Evolutionary conservation across 2,113 vertebrate genomes (phyloP).

Genomic region (Bungarus multicinctus): DNA sequence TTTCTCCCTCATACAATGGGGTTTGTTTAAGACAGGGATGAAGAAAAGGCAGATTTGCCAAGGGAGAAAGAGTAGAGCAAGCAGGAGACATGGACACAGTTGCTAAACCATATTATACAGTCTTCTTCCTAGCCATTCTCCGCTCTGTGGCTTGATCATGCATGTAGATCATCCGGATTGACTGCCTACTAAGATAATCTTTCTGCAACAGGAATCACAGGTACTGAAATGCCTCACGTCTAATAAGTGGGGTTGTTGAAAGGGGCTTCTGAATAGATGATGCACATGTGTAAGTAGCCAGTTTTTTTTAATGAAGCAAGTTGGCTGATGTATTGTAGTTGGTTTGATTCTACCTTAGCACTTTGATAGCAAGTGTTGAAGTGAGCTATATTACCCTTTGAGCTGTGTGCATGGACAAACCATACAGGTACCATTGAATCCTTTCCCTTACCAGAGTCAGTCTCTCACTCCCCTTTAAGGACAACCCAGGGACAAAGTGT

Average conservation of each 20-base stretch:
- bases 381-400: not conserved
- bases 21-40: not conserved
- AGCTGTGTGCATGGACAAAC: not conserved
- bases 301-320: not conserved
- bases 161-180: not conserved
- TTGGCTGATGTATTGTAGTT: not conserved
- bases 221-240: not conserved
- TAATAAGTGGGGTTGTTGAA: not conserved
- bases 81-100: not conserved
- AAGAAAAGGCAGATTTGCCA: not conserved
- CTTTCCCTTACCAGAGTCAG: not conserved
- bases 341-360: not conserved
- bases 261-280: not conserved
- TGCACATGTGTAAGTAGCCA: not conserved
- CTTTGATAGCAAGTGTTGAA: not conserved
- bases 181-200: not conserved
- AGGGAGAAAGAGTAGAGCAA: not conserved
- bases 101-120: not conserved
- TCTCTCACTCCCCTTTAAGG: not conserved
- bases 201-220: not conserved
- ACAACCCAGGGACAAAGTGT: not conserved
- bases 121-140: not conserved
- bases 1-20: not conserved
- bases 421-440: not conserved
- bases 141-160: not conserved